Evolutionary conservation across 2,113 vertebrate genomes (phyloP), one percentile per base, ranked within the genome.

Genomic region (Xiphophorus couchianus): DNA sequence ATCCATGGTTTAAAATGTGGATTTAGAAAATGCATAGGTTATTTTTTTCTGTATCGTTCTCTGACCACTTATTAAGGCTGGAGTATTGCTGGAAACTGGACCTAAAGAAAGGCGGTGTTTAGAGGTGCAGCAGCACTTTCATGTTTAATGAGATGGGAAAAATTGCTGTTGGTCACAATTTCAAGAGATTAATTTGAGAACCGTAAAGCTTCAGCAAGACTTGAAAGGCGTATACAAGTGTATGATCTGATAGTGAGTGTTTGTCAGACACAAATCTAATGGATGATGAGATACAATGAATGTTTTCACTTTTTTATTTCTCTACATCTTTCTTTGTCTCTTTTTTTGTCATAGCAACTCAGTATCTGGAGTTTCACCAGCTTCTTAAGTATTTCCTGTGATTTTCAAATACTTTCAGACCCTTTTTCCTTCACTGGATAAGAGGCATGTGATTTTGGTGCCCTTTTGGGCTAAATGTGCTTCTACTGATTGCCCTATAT

Each of bases 401-500:
- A 29, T 44, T 67, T 69, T n/a, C 5, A 31, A 29, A 69, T 58
- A 51, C 51, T 58, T 54, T 15, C 14, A 54, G 29, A 12, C 11
- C 5, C 4, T 25, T 44, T 13, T 60, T 63, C 37, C 69, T 71
- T 69, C 54, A 42, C 31, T 37, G 19, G 44, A 73, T 61, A 35
- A 74, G n/a, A 33, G 77, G 35, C 62, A 28, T 42, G 67, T 12
- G 75, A 69, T 69, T 48, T 78, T 84, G 76, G 63, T 58, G 25
- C 51, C 74, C 73, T 62, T 81, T 69, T 83, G 44, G 58, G 27
- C 42, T 67, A 74, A 74, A 76, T 66, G 44, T 6, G 17, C 39
- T 67, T 74, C 71, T 72, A 25, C 30, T 83, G 76, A 82, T 80
- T 85, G 70, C 74, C 78, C 60, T 25, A 68, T 71, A 58, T 69